Conservation (phyloP, 2,113 vertebrate genomes). For the Hydrolagus affinis region DNA sequence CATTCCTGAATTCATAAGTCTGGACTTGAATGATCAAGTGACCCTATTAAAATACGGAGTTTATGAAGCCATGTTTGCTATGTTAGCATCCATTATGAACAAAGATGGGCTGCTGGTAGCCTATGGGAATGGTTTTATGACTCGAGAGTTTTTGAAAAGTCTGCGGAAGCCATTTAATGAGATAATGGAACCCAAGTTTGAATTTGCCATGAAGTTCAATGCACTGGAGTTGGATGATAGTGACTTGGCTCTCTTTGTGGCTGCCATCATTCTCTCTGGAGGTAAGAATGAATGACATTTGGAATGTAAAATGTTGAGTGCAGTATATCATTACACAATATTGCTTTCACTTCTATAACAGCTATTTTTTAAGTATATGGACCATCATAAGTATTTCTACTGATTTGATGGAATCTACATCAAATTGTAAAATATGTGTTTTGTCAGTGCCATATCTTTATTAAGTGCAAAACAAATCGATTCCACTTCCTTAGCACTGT, state of each 20-base stretch:
- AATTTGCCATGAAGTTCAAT: constrained; percentile 97
- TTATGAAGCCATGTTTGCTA: constrained; percentile 90
- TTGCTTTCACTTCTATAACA: background rate
- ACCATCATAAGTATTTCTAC: background rate
- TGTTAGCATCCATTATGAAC: constrained; percentile 95
- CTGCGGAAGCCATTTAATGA: constrained; percentile 86
- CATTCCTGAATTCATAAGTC: constrained; percentile 77
- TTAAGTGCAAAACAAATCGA: background rate
- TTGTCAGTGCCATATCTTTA: background rate
- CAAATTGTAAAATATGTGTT: background rate
- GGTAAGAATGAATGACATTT: constrained; percentile 55
- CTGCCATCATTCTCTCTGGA: constrained; percentile 94
- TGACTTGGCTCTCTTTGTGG: constrained; percentile 91
- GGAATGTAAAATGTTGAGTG: background rate
- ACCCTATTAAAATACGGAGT: constrained; percentile 91
- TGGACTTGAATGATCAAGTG: constrained; percentile 94
- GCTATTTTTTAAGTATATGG: background rate
- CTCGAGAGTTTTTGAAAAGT: constrained; percentile 93
- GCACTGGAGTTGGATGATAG: constrained; percentile 87
- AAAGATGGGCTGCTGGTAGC: constrained; percentile 95
- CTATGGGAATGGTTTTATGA: constrained; percentile 87
- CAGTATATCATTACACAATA: background rate
- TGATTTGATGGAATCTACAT: background rate
- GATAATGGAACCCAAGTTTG: constrained; percentile 97
- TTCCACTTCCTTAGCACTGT: background rate